Percentiles rank a stretch among this genome's conserved stretches.
Evolutionary conservation across 2,888 invertebrate genomes (phyloP).

Genomic region (Acrobasis repandana): DNA sequence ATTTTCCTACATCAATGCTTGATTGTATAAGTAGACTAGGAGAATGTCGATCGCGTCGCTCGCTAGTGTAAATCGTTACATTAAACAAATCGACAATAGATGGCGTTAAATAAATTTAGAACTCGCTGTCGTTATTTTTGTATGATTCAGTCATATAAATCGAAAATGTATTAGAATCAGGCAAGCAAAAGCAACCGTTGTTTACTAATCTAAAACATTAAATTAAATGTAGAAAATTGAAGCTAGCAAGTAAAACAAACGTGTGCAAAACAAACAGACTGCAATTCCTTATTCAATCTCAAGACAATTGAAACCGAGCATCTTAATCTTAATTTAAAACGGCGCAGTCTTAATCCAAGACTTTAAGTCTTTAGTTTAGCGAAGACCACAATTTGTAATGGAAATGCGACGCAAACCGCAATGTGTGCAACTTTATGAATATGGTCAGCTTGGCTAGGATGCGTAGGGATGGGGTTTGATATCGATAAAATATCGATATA

Average conservation of each 20-base stretch:
- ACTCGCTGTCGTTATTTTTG: too few relatives aligned
- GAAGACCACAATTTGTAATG: conserved; percentile 3
- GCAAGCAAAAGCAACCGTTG: too few relatives aligned
- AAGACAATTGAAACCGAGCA: conserved; percentile 7
- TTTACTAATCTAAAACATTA: too few relatives aligned
- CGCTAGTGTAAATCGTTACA: too few relatives aligned
- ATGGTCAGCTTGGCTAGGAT: background rate
- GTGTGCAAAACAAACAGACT: background rate
- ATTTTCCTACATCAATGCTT: too few relatives aligned
- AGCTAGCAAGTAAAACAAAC: background rate
- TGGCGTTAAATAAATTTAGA: too few relatives aligned
- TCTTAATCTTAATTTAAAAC: conserved; percentile 13
- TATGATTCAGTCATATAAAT: too few relatives aligned
- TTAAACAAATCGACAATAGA: too few relatives aligned
- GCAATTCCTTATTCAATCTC: background rate
- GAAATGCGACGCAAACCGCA: background rate
- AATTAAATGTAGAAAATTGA: too few relatives aligned
- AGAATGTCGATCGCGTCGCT: too few relatives aligned
- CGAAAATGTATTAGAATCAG: too few relatives aligned
- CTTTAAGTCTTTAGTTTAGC: background rate
- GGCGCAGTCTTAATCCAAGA: conserved; percentile 2
- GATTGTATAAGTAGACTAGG: too few relatives aligned
- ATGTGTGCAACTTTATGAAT: background rate
- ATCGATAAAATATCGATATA: background rate
- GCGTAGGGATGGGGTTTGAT: background rate